Evolutionary conservation across 2,113 vertebrate species (phyloP), one percentile per base, ranked within the genome.

Genomic region (Trematocara variabile): DNA sequence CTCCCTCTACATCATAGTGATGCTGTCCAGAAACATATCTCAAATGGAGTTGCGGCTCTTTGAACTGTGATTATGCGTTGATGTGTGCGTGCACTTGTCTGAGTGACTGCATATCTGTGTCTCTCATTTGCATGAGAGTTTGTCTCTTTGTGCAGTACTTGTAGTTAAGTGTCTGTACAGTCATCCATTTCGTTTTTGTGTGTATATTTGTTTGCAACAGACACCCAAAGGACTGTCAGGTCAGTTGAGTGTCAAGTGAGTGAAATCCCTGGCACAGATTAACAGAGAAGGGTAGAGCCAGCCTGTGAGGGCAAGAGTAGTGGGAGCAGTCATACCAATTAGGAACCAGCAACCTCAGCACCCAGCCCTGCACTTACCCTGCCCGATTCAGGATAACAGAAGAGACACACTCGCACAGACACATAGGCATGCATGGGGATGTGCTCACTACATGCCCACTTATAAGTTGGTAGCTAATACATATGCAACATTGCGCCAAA

Each of bases 21-120:
- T 33, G 83, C 89, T 89, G 90, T 91, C 86, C 91, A 92, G 90
- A 92, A 53, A 60, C 85, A 53, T 88, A 87, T 92, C 86, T 90
- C 82, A 90, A 86, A 92, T 87, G 86, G 79, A 87, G 86, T 77
- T 83, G 16, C 83, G 3, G 82, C 88, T 86, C 87, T 91, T 84
- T 90, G 84, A 91, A 84, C 68, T 81, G 77, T 87, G 58, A 81
- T 86, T 88, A 70, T 86, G 75, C 79, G 58, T 60, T 7, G 18
- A 41, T 65, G 58, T 77, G 83, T 68, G 55, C 39, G 44, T 75
- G 46, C 5, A 14, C 58, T 16, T 22, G 70, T 82, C 48, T 58
- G 6, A 75, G 70, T 75, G 70, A 33, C 56, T 77, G 39, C 34
- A 30, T 86, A 48, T 86, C 65, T n/a, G 53, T 73, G 28, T 79